These are phyloP conservation scores for Flexamia atlantica DNA, from an alignment of 2,888 invertebrate species.

Conservation along the genomic window DNA sequence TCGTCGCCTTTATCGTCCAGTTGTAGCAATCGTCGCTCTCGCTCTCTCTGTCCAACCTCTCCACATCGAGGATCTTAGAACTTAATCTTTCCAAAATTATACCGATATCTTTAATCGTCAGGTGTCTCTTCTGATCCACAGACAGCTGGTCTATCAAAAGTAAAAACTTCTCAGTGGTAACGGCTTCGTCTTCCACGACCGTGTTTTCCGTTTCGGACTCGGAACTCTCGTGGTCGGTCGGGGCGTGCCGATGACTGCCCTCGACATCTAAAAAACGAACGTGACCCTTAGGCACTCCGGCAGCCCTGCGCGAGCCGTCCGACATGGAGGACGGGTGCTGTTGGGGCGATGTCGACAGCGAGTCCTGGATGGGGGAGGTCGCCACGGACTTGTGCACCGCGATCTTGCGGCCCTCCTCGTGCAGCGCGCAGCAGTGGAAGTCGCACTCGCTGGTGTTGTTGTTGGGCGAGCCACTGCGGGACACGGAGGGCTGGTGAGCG, in stretches of 20 bases:
- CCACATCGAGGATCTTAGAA: slow-evolving; percentile 96
- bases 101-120: slow-evolving; percentile 96
- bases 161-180: slow-evolving; percentile 94
- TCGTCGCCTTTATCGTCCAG: slow-evolving; percentile 98
- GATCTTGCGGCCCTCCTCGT: slow-evolving; percentile 94
- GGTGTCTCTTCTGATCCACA: slow-evolving; percentile 93
- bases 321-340: slow-evolving; percentile 73
- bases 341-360: slow-evolving; percentile 71
- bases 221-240: slow-evolving; percentile 79
- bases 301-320: slow-evolving; percentile 71
- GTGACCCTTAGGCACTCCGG: slow-evolving; percentile 72
- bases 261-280: slow-evolving; percentile 92
- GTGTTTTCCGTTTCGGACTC: slow-evolving; percentile 97
- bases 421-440: slow-evolving; percentile 96
- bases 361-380: slow-evolving; percentile 93
- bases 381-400: slow-evolving; percentile 95
- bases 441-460: slow-evolving; percentile 87
- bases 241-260: slow-evolving; percentile 72
- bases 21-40: slow-evolving; percentile 97
- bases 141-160: slow-evolving; percentile 95
- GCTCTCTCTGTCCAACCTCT: slow-evolving; percentile 93
- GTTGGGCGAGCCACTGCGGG: slow-evolving; percentile 78
- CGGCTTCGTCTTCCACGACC: slow-evolving; percentile 93
- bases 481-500: slow-evolving; percentile 78
- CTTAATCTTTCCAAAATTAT: slow-evolving; percentile 95